A percentile compares a stretch with the other conserved stretches of the same genome.
phyloP scores from a whole-genome alignment of 1,140 invertebrate genomes.

The Drosophila rufa region DNA sequence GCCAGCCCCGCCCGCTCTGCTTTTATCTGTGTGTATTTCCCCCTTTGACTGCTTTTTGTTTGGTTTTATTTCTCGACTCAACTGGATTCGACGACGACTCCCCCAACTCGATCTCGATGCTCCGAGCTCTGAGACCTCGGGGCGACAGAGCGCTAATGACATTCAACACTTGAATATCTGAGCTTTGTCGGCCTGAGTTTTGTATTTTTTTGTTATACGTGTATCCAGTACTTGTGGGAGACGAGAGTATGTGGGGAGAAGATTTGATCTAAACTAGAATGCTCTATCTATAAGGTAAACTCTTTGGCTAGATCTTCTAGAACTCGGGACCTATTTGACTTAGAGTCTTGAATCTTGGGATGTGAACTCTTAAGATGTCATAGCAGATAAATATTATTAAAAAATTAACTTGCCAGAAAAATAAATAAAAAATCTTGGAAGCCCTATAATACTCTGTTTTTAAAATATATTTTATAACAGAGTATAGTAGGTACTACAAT shows the following conservation, averaged over 20 bases:
- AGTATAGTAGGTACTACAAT: not conserved
- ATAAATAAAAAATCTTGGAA: not conserved
- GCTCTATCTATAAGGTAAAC: not conserved
- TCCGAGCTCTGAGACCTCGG: conserved; percentile 48
- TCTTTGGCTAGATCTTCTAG: not conserved
- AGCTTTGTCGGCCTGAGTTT: conserved; percentile 42
- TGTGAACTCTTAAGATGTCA: not conserved
- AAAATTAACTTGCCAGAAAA: not conserved
- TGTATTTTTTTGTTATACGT: conserved; percentile 15
- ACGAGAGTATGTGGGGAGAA: not conserved
- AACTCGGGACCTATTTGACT: not conserved
- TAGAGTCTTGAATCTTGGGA: not conserved
- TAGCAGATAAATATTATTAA: too few relatives aligned
- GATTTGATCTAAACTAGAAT: too few relatives aligned
- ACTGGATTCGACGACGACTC: conserved; percentile 50
- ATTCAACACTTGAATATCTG: conserved; percentile 63
- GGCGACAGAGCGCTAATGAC: conserved; percentile 78
- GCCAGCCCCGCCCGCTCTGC: not conserved
- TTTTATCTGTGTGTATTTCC: not conserved
- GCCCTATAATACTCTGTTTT: too few relatives aligned
- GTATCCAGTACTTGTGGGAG: not conserved
- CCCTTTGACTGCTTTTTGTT: conserved; percentile 40
- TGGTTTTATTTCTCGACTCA: conserved; percentile 57
- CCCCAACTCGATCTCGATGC: conserved; percentile 22
- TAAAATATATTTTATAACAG: not conserved